Evolutionary conservation across 2,797 vertebrate species (phyloP).

Genomic region (Sus cebifrons): DNA sequence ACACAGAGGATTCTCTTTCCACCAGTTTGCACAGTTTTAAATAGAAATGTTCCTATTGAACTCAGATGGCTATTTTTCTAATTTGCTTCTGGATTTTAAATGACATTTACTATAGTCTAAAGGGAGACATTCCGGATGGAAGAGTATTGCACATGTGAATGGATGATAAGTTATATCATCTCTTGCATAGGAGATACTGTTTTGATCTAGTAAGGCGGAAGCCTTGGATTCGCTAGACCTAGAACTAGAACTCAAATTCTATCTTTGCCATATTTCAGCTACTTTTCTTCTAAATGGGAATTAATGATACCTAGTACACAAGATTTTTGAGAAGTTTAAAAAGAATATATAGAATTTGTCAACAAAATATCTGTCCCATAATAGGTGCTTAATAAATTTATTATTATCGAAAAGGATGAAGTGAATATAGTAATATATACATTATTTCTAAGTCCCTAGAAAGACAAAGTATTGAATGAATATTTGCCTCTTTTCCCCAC

Average conservation of each 20-base stretch:
- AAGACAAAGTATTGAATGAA: not conserved
- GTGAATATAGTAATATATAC: not conserved
- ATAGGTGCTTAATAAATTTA: not conserved
- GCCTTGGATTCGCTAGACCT: not conserved
- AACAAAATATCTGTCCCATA: not conserved
- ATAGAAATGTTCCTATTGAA: slow-evolving; percentile 51
- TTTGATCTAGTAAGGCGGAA: not conserved
- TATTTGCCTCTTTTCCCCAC: not conserved
- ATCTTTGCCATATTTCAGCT: not conserved
- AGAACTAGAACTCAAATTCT: not conserved
- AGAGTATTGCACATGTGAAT: not conserved
- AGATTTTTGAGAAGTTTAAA: not conserved
- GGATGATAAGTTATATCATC: not conserved
- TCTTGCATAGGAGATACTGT: not conserved
- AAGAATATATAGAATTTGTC: not conserved
- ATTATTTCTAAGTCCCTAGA: not conserved
- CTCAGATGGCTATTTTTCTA: slow-evolving; percentile 51
- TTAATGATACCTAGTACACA: not conserved
- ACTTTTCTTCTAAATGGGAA: not conserved
- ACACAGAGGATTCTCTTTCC: slow-evolving; percentile 1
- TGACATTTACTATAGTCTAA: not conserved
- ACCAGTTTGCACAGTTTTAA: not conserved
- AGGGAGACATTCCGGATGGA: not conserved
- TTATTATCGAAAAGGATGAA: not conserved
- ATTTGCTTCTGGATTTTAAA: slow-evolving; percentile 63